Percentiles rank a stretch among this genome's conserved stretches.
Conservation (phyloP, 2,113 vertebrate genomes). For the Camelus bactrianus region DNA sequence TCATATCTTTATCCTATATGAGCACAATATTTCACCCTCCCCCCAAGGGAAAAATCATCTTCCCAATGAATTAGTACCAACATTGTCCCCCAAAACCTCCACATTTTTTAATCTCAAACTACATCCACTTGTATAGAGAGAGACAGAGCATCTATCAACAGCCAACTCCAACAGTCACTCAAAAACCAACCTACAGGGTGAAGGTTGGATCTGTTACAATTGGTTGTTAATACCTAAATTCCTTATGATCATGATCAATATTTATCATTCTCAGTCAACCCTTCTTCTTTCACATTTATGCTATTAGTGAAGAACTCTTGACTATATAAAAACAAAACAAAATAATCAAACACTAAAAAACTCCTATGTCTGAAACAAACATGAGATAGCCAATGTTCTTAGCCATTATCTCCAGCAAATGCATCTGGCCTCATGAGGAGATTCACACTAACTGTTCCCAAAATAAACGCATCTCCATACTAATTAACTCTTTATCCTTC, state of each 20-base stretch:
- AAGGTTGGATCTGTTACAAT: background rate
- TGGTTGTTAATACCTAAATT: background rate
- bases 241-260: background rate
- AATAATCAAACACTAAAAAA: background rate
- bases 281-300: background rate
- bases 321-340: background rate
- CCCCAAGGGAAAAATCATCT: background rate
- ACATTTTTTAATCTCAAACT: background rate
- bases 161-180: background rate
- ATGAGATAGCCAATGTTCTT: background rate
- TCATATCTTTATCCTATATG: background rate
- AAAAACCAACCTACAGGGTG: background rate
- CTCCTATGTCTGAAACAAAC: background rate
- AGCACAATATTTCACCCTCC: background rate
- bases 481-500: background rate
- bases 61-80: background rate
- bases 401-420: background rate
- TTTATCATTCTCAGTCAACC: background rate
- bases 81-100: background rate
- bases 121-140: background rate
- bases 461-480: background rate
- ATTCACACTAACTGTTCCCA: background rate
- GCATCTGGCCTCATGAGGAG: accelerated
- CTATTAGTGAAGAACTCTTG: background rate
- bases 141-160: background rate